Percentiles rank a stretch among this genome's conserved stretches.
Evolutionary conservation across 2,797 vertebrate species (phyloP).

Genomic region (Etheostoma nigrum): DNA sequence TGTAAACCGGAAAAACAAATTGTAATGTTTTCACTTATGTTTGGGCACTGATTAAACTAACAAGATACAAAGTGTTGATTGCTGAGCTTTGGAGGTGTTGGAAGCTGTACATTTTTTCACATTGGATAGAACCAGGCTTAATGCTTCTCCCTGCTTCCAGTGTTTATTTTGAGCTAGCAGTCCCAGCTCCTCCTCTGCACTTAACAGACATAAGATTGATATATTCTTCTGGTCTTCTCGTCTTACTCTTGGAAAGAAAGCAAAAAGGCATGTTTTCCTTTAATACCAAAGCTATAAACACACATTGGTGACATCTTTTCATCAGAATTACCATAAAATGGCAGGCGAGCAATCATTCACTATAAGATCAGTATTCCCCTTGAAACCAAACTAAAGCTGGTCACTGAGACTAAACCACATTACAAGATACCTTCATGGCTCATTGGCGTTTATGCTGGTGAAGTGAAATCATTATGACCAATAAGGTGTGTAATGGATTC

Average conservation of each 20-base stretch:
- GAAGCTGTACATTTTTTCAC: neutral
- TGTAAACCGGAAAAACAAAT: neutral
- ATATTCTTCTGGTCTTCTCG: slow-evolving; percentile 16
- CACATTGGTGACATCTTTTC: slow-evolving; percentile 26
- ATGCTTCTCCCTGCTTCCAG: neutral
- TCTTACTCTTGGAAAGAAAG: slow-evolving; percentile 24
- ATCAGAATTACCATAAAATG: slow-evolving; percentile 41
- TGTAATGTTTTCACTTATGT: neutral
- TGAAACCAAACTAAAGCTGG: slow-evolving; percentile 75
- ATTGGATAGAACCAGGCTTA: neutral
- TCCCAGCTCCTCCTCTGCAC: neutral
- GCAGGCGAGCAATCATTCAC: slow-evolving; percentile 53
- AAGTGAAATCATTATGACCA: slow-evolving; percentile 88
- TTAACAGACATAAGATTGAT: slow-evolving; percentile 1
- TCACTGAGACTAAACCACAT: slow-evolving; percentile 79
- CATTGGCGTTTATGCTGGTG: slow-evolving; percentile 82
- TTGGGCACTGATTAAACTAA: slow-evolving; percentile 7
- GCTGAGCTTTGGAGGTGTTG: neutral
- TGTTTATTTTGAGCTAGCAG: slow-evolving; percentile 25
- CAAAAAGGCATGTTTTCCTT: slow-evolving; percentile 18
- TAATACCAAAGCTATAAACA: slow-evolving; percentile 24
- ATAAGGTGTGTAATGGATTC: slow-evolving; percentile 90
- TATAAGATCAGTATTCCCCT: slow-evolving; percentile 78
- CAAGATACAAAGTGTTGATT: slow-evolving; percentile 5
- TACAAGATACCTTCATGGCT: slow-evolving; percentile 84